Evolutionary conservation across 1,140 invertebrate species (phyloP), one percentile per base, ranked within the genome.

Genomic region (Nephila pilipes): DNA sequence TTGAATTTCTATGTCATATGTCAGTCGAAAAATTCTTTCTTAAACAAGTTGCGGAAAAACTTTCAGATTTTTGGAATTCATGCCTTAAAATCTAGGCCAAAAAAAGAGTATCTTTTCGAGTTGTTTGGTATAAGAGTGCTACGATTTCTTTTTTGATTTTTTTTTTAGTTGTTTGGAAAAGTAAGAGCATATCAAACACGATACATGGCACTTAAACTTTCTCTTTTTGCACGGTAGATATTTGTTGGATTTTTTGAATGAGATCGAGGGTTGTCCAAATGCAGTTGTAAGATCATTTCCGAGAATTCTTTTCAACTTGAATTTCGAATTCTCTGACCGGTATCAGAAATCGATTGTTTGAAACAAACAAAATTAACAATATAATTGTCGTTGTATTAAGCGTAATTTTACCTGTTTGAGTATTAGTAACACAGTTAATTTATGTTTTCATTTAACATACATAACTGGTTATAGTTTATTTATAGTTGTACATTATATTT

Each of bases 51-150:
- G 69, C 69, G 69, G 69, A 36, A 75, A 46, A 75, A 75, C 69
- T 75, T 75, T 75, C 69, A 75, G 69, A 75, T 75, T 75, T 46
- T 75, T 75, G 25, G 69, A 75, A 75, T 75, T 75, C 69, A 75
- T 75, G 69, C 29, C 20, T 32, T 29, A 29, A 32, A 75, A 75
- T 25, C 29, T 75, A 32, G 25, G 29, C 69, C 65, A 36, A 36
- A 75, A 75, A 6, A 46, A 46, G 4, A 10, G 29, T 75, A 75
- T 75, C 29, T 29, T 75, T 75, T 29, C 1, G 69, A 75, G 69
- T 75, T 75, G 69, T 75, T 75, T 75, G 32, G 29, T 16, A 32
- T 36, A 29, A 75, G 32, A 75, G 69, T 4, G 69, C 16, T 58
- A 58, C 22, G 16, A 20, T 75, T 75, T 75, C 65, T 20, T 75